These are phyloP conservation scores for Cerceris rybyensis DNA, from an alignment of 2,888 invertebrate species.

Conservation along the genomic window DNA sequence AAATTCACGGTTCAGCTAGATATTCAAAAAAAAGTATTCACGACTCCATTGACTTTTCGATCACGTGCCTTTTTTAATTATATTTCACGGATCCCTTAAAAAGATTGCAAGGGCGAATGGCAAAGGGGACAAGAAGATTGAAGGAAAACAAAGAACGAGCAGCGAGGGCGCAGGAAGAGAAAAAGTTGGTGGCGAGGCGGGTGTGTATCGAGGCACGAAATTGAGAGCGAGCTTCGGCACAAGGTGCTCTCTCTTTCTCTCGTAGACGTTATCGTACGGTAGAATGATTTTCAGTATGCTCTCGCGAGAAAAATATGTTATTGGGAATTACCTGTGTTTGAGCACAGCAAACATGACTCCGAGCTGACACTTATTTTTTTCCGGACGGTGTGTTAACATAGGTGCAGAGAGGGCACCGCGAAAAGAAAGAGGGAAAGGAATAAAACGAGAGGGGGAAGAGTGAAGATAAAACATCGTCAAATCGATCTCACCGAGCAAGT, in stretches of 20 bases:
- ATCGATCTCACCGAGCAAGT: neutral
- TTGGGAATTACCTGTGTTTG: conserved; percentile 8
- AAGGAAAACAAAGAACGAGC: neutral
- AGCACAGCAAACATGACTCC: neutral
- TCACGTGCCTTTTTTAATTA: too few relatives aligned
- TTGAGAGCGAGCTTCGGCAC: conserved; percentile 38
- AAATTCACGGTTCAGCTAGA: too few relatives aligned
- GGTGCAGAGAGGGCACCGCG: neutral
- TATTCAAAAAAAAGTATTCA: too few relatives aligned
- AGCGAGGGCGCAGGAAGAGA: neutral
- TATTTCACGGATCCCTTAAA: too few relatives aligned
- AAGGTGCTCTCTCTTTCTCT: neutral
- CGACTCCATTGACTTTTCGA: too few relatives aligned
- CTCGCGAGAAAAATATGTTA: conserved; percentile 36
- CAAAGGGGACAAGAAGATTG: neutral
- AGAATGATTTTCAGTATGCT: conserved; percentile 24
- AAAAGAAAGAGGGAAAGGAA: neutral
- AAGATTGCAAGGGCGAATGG: too few relatives aligned
- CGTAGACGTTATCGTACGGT: conserved; percentile 31
- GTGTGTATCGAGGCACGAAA: conserved; percentile 51
- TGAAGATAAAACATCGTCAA: too few relatives aligned
- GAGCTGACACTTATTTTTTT: neutral
- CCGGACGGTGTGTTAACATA: neutral
- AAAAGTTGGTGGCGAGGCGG: conserved; percentile 46
- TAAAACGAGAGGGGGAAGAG: neutral